Base-by-base conservation (phyloP, 2,888 invertebrate species). In the Amphipyra tragopoginis region DNA sequence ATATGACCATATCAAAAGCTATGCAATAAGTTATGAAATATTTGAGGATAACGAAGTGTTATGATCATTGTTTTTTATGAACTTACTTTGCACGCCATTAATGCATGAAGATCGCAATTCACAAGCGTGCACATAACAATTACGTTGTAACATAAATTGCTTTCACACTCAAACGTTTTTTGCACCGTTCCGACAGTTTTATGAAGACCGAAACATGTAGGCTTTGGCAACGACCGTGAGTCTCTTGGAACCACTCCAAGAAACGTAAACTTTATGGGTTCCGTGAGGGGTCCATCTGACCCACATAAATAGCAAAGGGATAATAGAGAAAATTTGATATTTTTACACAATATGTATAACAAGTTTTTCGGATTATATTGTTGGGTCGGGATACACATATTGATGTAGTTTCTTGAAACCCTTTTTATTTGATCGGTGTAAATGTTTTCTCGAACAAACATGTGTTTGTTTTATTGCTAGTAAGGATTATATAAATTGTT, bases 231-330 rank as follows among this genome's bases (percentile, higher is more conserved):
- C 69, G 65, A 65, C 75, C 73, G 68, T 58, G 58, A 62, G 64
- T 63, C 70, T 66, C 63, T 78, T 84, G 86, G 85, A 84, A 65
- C 59, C 63, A 65, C 79, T 86, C 85, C 85, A 86, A 85, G 49
- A 61, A 55, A 77, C 80, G 72, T 84, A 84, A 84, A 85, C 65
- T 82, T 79, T 75, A 79, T 76, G 70, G 64, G 58, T 71, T 70
- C 67, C 45, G 61, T 54, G 54, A 59, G 61, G 50, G 58, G 55
- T 76, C 47, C 42, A 21, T 60, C 40, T 58, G 57, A 72, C 50
- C 55, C 36, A 56, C 36, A 61, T 65, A 67, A n/a, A n/a, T n/a
- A n/a, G n/a, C 1, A 53, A 53, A 42, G 56, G 26, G 15, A 50
- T 33, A 38, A 36, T 50, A 39, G 42, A 26, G 10, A 54, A 15